Evolutionary conservation across 2,797 vertebrate genomes (phyloP).

Genomic region (Silurus aristotelis): DNA sequence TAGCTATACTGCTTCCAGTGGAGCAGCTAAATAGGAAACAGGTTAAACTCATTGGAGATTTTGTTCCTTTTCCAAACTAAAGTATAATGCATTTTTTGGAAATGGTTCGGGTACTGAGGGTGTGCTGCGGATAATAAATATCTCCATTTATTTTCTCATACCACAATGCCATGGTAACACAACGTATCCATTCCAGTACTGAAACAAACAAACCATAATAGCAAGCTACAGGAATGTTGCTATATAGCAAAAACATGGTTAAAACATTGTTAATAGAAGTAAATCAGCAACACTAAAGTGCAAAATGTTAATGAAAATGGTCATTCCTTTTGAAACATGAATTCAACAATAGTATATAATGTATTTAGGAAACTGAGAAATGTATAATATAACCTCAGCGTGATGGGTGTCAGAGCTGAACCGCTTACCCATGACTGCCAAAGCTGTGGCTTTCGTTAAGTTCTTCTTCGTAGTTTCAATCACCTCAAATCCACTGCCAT

Average conservation of each 20-base stretch:
- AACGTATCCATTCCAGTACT: background rate
- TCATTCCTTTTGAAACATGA: background rate
- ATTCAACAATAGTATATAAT: background rate
- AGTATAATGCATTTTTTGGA: background rate
- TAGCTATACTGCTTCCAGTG: slow-evolving; percentile 35
- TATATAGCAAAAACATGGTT: background rate
- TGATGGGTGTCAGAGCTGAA: slow-evolving; percentile 15
- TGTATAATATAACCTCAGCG: background rate
- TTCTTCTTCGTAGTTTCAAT: slow-evolving; percentile 92
- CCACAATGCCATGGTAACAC: background rate
- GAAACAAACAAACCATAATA: background rate
- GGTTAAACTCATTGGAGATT: slow-evolving; percentile 27
- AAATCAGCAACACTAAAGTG: background rate
- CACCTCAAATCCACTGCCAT: slow-evolving; percentile 91
- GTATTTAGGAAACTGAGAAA: background rate
- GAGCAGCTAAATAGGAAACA: slow-evolving; percentile 30
- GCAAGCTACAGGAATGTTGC: background rate
- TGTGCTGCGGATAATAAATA: background rate
- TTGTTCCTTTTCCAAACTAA: background rate
- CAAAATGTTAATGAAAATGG: background rate
- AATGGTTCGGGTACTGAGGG: background rate
- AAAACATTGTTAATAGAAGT: background rate
- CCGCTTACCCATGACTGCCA: slow-evolving; percentile 98
- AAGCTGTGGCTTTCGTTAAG: slow-evolving; percentile 90
- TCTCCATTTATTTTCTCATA: background rate